Evolutionary conservation across 2,797 vertebrate genomes (phyloP).

Genomic region (Hypotaenidia philippensis): DNA sequence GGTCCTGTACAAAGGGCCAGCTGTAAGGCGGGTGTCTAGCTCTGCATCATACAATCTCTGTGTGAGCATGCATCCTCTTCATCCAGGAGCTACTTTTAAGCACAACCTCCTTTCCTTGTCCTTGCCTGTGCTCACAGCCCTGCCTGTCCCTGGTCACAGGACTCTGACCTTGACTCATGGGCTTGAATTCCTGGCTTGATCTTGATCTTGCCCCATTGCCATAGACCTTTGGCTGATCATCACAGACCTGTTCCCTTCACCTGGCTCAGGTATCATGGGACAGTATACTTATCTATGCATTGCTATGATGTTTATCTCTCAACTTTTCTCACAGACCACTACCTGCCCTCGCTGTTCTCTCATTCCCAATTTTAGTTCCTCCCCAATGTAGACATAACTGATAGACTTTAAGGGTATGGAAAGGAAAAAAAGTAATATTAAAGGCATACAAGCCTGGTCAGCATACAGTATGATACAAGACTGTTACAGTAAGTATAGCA

Average conservation of each 20-base stretch:
- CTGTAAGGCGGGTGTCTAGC: neutral
- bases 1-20: neutral
- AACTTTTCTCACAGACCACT: neutral
- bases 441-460: neutral
- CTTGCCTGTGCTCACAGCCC: neutral
- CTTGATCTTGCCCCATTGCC: neutral
- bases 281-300: rapidly evolving
- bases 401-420: neutral
- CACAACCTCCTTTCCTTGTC: neutral
- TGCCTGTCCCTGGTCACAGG: neutral
- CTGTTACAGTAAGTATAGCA: neutral
- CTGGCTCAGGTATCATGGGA: neutral
- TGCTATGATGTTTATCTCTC: neutral
- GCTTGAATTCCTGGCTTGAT: neutral
- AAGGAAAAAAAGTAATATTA: neutral
- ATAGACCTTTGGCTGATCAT: neutral
- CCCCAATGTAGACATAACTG: neutral
- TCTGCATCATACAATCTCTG: neutral
- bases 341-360: neutral
- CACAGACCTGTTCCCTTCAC: neutral
- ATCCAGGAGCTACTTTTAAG: neutral
- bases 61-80: rapidly evolving
- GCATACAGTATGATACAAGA: neutral
- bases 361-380: neutral
- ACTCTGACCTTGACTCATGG: neutral